Percentiles rank a stretch among this genome's conserved stretches.
Conservation (phyloP, 2,797 vertebrate genomes). For the Spinus olivaceus region DNA sequence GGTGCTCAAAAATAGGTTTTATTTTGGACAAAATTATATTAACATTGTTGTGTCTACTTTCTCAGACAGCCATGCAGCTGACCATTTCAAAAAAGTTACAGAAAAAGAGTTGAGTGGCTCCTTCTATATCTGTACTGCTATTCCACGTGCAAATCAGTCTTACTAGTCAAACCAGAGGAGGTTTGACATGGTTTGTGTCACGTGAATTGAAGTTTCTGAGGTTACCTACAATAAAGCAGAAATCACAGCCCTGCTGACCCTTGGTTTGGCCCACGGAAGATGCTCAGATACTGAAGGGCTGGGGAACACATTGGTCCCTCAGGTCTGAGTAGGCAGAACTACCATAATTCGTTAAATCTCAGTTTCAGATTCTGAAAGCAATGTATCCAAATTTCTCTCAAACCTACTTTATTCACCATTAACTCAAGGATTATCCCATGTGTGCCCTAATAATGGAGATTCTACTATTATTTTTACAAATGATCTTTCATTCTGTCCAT, state of each 20-base stretch:
- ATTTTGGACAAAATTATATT: not conserved
- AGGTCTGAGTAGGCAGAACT: not conserved
- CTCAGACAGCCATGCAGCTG: fast-evolving
- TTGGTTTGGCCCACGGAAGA: not conserved
- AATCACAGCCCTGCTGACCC: not conserved
- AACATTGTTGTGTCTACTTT: fast-evolving
- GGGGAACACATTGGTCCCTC: not conserved
- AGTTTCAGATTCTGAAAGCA: not conserved
- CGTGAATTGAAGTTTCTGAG: not conserved
- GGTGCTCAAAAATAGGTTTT: not conserved
- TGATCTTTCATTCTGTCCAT: not conserved
- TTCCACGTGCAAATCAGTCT: not conserved
- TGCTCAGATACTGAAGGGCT: not conserved
- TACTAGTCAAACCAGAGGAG: not conserved
- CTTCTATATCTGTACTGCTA: no score
- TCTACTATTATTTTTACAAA: not conserved
- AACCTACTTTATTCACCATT: not conserved
- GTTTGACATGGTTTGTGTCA: not conserved
- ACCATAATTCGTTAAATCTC: not conserved
- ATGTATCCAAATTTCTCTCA: not conserved
- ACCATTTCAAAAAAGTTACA: not conserved
- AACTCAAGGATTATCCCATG: not conserved
- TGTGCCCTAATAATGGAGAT: not conserved
- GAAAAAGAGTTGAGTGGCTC: not conserved
- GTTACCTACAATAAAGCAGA: not conserved